Evolutionary conservation across 2,888 invertebrate species (phyloP), one percentile per base, ranked within the genome.

Genomic region (Dexiosoma caninum): DNA sequence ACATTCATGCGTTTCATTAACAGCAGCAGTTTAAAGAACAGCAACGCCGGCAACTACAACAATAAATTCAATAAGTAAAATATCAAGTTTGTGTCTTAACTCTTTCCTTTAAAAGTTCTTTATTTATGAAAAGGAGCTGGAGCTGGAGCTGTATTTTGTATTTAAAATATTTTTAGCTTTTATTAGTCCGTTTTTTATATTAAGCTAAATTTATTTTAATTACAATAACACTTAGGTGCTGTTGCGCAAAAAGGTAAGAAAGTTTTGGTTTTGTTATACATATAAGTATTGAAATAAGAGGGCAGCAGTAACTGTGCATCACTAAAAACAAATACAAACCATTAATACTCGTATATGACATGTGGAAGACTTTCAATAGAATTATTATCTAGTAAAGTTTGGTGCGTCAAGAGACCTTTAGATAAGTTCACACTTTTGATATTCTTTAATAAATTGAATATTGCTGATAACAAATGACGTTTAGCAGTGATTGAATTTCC

Each of bases 121-220:
- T 67, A 72, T 71, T 60, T 70, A 70, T 70, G 66, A 78, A 66
- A 71, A 53, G 49, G 60, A 69, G 57, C 30, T 19, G 37, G 66
- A 78, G 59, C 66, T 44, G 49, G 60, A 69, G 57, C 30, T 19
- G 37, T 55, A 42, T 40, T 23, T 46, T 51, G 32, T 62, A 46
- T 19, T 37, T 53, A 30, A 37, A 59, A 30, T 19, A 71, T 51
- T 62, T 62, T 32, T 2, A 30, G 40, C 12, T 72, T 62, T 53
- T 62, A 8, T 21, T 30, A 12, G 16, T 40, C 12, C 14, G 46
- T 35, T 57, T 51, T 12, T n/a, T n/a, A n/a, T n/a, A 3, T 60
- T 66, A 81, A 81, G 76, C 72, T 42, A 60, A 81, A 81, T 81
- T 81, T 81, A 81, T 77, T 81, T 81, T 72, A 77, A 81, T 81